Conservation (phyloP, 1,140 invertebrate genomes). For the Lepeophtheirus salmonis region DNA sequence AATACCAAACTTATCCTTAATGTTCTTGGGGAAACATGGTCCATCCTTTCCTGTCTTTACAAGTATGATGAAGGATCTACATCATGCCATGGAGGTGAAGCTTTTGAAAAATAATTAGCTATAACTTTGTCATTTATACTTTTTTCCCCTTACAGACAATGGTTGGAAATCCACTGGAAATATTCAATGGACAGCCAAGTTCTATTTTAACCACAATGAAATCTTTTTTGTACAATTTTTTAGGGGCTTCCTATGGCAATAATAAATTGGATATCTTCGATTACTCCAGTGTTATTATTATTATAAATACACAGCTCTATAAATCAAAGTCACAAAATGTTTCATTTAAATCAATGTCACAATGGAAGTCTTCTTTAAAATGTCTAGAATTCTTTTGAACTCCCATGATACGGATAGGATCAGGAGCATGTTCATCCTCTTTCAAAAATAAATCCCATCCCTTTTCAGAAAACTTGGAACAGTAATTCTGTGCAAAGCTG, state of each 20-base stretch:
- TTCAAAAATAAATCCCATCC: neutral
- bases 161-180: neutral
- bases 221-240: neutral
- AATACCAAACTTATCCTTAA: neutral
- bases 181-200: neutral
- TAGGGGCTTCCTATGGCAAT: neutral
- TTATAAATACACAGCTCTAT: no score
- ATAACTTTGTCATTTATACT: neutral
- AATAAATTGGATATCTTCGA: neutral
- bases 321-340: neutral
- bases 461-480: neutral
- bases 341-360: neutral
- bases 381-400: neutral
- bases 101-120: no score
- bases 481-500: neutral
- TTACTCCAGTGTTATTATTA: no score
- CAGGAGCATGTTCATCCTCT: neutral
- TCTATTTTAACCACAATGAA: neutral
- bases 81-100: neutral
- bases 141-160: neutral
- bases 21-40: neutral
- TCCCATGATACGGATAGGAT: neutral
- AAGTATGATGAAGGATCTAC: neutral
- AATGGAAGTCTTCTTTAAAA: neutral
- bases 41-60: neutral